Percentiles rank a stretch among this genome's conserved stretches.
Evolutionary conservation across 2,113 vertebrate species (phyloP).

Genomic region (Rhombomys opimus): DNA sequence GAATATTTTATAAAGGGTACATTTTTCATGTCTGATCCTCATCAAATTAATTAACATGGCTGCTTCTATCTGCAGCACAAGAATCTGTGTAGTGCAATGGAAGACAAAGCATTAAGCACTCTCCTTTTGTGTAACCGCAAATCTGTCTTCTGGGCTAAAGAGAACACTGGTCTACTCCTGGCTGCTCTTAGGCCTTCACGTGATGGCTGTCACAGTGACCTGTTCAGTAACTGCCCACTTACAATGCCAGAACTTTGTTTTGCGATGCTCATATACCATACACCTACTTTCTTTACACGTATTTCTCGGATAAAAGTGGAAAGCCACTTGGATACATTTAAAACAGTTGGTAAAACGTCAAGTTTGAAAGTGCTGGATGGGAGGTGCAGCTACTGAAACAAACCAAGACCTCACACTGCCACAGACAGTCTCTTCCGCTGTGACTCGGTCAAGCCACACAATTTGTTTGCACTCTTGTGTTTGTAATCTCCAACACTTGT

Average conservation of each 20-base stretch:
- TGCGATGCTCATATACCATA: not conserved
- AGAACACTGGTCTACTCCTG: not conserved
- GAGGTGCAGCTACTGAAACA: not conserved
- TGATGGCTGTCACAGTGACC: not conserved
- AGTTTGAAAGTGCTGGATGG: not conserved
- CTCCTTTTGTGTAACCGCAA: not conserved
- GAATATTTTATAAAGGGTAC: slow-evolving; percentile 54
- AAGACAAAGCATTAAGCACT: not conserved
- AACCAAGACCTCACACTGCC: not conserved
- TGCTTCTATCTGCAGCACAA: not conserved
- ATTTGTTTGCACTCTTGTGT: not conserved
- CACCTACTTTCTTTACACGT: slow-evolving; percentile 5
- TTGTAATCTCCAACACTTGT: not conserved
- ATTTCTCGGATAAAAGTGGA: slow-evolving; percentile 41
- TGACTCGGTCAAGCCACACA: not conserved
- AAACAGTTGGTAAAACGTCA: slow-evolving; percentile 13
- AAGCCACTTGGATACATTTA: not conserved
- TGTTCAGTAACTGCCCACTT: not conserved
- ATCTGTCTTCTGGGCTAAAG: not conserved
- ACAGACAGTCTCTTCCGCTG: not conserved
- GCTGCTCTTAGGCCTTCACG: not conserved
- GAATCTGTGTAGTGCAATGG: not conserved
- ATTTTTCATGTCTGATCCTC: not conserved
- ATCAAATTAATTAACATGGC: slow-evolving; percentile 12
- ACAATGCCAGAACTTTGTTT: not conserved